Percentiles rank a stretch among this genome's conserved stretches.
Conservation (phyloP, 1,140 invertebrate species). For the Lepeophtheirus salmonis region DNA sequence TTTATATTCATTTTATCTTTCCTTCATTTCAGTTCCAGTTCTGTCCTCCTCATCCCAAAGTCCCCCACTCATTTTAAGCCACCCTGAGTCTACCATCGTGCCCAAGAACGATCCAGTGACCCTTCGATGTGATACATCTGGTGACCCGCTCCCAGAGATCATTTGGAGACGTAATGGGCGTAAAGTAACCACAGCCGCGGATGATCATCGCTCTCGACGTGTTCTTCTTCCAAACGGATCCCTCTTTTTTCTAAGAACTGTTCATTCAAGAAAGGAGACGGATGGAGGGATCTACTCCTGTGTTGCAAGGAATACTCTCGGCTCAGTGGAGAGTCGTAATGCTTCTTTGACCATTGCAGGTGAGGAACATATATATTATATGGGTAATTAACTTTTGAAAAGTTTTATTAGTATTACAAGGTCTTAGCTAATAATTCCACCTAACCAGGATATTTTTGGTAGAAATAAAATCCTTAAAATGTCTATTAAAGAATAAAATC, state of each 20-base stretch:
- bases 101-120: conserved; percentile 74
- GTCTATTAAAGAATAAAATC: too few species aligned
- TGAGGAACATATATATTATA: conserved; percentile 37
- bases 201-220: conserved; percentile 35
- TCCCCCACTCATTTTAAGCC: conserved; percentile 70
- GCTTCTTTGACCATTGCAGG: conserved; percentile 82
- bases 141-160: conserved; percentile 43
- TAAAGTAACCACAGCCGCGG: conserved; percentile 6
- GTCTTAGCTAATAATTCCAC: too few species aligned
- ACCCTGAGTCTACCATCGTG: conserved; percentile 75
- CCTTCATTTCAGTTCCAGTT: too few species aligned
- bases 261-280: conserved; percentile 71
- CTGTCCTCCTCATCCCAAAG: too few species aligned
- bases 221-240: conserved; percentile 73
- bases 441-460: too few species aligned
- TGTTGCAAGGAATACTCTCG: conserved; percentile 67
- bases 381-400: too few species aligned
- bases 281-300: conserved; percentile 87
- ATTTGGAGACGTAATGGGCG: conserved; percentile 52
- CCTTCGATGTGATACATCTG: conserved; percentile 62
- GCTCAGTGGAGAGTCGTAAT: conserved; percentile 64
- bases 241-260: conserved; percentile 74
- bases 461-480: too few species aligned
- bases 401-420: too few species aligned
- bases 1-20: too few species aligned